Base-by-base conservation (phyloP, 2,888 invertebrate species). In the Lissocephala sabroskyi region DNA sequence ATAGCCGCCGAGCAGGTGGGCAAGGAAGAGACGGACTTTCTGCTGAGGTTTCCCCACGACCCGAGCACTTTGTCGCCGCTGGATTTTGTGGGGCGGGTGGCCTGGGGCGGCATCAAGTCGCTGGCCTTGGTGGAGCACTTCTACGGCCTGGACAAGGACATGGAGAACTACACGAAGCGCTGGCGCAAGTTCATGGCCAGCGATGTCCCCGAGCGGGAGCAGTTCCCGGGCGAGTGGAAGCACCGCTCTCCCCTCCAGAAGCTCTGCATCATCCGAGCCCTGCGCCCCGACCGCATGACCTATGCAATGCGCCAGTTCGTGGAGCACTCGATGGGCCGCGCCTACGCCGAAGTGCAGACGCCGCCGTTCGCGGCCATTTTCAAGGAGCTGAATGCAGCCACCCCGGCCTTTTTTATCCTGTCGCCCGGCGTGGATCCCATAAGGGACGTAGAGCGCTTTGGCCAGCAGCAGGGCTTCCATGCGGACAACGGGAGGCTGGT, bases 201-300 rank as follows among this genome's bases (percentile, higher is more conserved):
- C 29, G 96, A 97, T 82, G 91, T 91, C 36, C 97, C 97, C 0
- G 97, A 98, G 83, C 90, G 92, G 67, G 97, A 97, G 80, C 95
- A 94, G 81, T 89, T 97, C 67, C 97, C 97, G 0, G 96, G 96
- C 51, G 98, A 98, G 77, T 98, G 97, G 97, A 98, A 97, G 82
- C 95, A 93, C 81, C 96, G 95, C 81, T 87, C 91, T 0, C 86
- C 93, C 0, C 84, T 97, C 36, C 97, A 97, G 82, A 90, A 92
- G 61, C 86, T 98, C 2, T 97, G 97, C 79, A 97, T 98, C 82
- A 91, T 98, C 89, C 86, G 97, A 50, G 94, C 95, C 1, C 85
- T 97, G 41, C 87, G 98, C 18, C 93, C 97, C 0, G 98, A 98
- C 85, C 89, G 98, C 62, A 96, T 98, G 93, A 94, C 95, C 0